Evolutionary conservation across 2,113 vertebrate species (phyloP).

Genomic region (Catharus fuscescens): DNA sequence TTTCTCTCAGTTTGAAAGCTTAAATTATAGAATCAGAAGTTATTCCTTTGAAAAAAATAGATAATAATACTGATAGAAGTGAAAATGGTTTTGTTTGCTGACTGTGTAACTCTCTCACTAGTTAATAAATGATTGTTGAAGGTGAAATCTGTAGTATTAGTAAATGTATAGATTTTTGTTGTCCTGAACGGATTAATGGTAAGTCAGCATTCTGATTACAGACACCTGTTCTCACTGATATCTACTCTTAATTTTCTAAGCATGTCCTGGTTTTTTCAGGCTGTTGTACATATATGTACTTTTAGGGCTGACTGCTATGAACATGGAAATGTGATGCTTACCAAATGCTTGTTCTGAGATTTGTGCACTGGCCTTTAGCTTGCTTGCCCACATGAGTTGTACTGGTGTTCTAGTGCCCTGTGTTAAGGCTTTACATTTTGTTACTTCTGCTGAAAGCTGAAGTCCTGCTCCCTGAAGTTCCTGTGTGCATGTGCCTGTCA

Average conservation of each 20-base stretch:
- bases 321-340: neutral
- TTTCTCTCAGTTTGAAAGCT: neutral
- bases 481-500: neutral
- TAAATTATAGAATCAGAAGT: neutral
- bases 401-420: neutral
- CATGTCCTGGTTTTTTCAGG: neutral
- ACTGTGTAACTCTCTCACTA: neutral
- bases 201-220: neutral
- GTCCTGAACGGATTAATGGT: neutral
- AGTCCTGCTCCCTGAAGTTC: neutral
- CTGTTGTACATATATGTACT: accelerated
- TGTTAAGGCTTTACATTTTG: neutral
- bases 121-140: neutral
- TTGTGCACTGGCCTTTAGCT: neutral
- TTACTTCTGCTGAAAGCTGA: neutral
- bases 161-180: neutral
- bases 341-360: neutral
- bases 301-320: neutral
- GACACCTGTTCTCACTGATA: neutral
- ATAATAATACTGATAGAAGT: neutral
- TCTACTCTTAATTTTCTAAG: neutral
- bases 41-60: neutral
- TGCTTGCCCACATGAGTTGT: neutral
- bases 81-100: neutral
- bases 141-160: neutral